These are phyloP conservation scores for Macquaria ambigua DNA, from an alignment of 2,113 vertebrate species.

Conservation along the genomic window DNA sequence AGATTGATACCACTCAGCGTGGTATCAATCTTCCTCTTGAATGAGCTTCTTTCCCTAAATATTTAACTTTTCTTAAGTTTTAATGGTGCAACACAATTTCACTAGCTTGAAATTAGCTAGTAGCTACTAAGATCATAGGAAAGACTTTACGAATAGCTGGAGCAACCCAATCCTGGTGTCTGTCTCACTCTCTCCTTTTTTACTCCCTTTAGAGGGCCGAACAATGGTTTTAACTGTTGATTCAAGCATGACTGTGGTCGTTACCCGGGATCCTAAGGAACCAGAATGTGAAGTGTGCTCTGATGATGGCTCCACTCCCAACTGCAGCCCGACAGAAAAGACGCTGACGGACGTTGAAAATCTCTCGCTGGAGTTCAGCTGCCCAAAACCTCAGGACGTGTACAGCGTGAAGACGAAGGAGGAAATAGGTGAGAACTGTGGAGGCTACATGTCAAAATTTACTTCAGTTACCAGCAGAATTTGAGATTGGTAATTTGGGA, in stretches of 20 bases:
- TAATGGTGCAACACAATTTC: not conserved
- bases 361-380: conserved; percentile 76
- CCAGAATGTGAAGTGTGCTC: conserved; percentile 78
- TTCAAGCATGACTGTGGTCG: conserved; percentile 51
- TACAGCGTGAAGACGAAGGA: conserved; percentile 81
- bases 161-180: not conserved
- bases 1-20: no score
- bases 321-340: conserved; percentile 53
- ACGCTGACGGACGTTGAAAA: conserved; percentile 20
- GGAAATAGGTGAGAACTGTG: conserved; percentile 83
- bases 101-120: not conserved
- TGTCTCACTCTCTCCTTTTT: not conserved
- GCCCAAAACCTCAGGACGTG: conserved; percentile 76
- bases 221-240: conserved; percentile 61
- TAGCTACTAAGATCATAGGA: not conserved
- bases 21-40: not conserved
- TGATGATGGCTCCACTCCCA: conserved; percentile 21
- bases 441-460: not conserved
- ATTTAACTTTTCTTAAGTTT: not conserved
- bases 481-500: not conserved
- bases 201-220: conserved; percentile 53
- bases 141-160: not conserved
- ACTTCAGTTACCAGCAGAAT: not conserved
- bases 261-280: conserved; percentile 50
- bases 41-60: not conserved